phyloP scores from a whole-genome alignment of 2,888 invertebrate genomes.

The Ypsolopha scabrella region DNA sequence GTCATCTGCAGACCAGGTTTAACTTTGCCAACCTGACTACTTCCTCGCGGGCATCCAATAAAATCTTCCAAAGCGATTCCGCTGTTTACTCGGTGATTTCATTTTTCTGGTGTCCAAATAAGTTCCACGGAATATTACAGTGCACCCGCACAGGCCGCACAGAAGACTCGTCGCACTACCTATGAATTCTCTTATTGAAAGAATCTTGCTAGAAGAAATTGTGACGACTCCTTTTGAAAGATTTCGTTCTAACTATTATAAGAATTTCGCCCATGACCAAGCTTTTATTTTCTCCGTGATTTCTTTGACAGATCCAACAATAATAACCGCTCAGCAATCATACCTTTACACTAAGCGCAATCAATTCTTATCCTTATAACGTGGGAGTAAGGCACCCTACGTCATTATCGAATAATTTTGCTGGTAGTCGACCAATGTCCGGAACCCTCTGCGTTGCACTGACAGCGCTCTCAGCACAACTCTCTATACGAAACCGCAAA shows the following conservation, averaged over 20 bases:
- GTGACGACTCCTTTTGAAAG: no score
- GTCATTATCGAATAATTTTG: no score
- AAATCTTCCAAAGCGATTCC: slow-evolving; percentile 7
- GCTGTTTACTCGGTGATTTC: neutral
- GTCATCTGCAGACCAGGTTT: neutral
- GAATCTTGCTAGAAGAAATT: neutral
- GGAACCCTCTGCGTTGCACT: neutral
- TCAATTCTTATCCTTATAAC: no score
- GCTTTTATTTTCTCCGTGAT: no score
- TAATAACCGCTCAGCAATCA: no score
- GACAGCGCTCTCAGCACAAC: neutral
- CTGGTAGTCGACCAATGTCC: neutral
- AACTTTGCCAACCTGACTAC: neutral
- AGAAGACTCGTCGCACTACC: slow-evolving; percentile 4
- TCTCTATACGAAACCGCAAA: neutral
- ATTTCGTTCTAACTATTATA: no score
- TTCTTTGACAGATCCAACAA: no score
- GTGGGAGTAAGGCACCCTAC: no score
- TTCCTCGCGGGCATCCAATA: neutral
- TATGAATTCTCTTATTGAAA: neutral
- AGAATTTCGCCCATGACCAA: no score
- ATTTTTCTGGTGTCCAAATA: neutral
- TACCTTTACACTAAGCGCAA: no score
- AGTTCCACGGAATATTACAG: neutral
- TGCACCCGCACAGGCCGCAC: no score